A percentile compares a stretch with the other conserved stretches of the same genome.
phyloP scores from a whole-genome alignment of 92 coral and sea anemone genomes.

The Umimayanthus kanabou region DNA sequence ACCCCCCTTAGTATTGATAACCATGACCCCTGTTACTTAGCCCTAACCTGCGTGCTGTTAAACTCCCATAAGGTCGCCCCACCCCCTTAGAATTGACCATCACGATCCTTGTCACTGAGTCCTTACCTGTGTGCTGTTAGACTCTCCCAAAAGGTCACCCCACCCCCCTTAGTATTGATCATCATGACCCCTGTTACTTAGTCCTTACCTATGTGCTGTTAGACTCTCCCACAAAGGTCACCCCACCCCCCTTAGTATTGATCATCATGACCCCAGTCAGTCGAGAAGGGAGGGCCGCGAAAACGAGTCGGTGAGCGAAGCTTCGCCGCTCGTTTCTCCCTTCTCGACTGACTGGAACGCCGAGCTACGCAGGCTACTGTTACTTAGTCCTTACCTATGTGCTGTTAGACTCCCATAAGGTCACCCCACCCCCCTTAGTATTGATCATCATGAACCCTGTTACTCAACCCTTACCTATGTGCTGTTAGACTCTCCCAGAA shows the following conservation, averaged over 20 bases:
- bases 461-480: conserved; percentile 69
- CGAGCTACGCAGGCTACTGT: too few species aligned
- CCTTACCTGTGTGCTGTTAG: conserved; percentile 92
- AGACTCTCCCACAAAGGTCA: too few species aligned
- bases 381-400: too few species aligned
- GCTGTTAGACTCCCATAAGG: too few species aligned
- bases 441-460: too few species aligned
- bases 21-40: neutral
- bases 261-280: neutral
- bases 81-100: conserved; percentile 69
- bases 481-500: conserved; percentile 99
- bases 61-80: conserved; percentile 93
- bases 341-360: too few species aligned
- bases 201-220: neutral
- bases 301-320: too few species aligned
- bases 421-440: too few species aligned
- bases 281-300: too few species aligned
- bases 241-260: too few species aligned
- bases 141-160: conserved; percentile 96
- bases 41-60: conserved; percentile 92
- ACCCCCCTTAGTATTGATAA: conserved; percentile 32
- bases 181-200: neutral
- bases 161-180: conserved; percentile 42
- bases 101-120: conserved; percentile 60
- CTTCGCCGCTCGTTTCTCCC: too few species aligned